Evolutionary conservation across 2,113 vertebrate species (phyloP), one percentile per base, ranked within the genome.

Genomic region (Menidia beryllina): DNA sequence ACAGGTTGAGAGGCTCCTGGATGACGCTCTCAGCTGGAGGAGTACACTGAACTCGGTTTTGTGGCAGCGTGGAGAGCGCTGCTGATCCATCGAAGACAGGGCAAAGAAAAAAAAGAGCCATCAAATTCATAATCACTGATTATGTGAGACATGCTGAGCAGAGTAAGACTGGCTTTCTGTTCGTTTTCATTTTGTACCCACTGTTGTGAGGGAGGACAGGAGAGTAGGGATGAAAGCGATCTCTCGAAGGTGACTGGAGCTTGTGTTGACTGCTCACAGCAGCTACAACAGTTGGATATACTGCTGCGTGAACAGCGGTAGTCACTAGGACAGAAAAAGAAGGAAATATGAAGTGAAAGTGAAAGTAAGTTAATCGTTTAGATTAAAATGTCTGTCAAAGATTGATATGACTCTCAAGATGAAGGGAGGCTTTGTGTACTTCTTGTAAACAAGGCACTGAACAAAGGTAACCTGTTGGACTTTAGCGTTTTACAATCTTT

Each of bases 1-100:
- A 93, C 56, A 94, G 82, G 73, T 94, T 94, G 24, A 94, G 90
- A 1, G 93, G 93, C 59, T 93, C 89, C 7, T 88, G 84, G 62
- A 24, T 55, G 30, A 26, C 0, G 39, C 15, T 36, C 34, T 72
- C 48, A 14, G 60, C 59, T 21, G 48, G 34, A 1, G 52, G 27
- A 53, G 41, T 38, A 52, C 19, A 7, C 38, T 58, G 47, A 30
- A 52, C 55, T 56, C 59, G 62, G n/a, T 39, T 74, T 2, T 51
- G 56, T 12, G 45, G 51, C n/a, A 3, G 4, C 3, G 26, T 0
- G 8, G 69, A 55, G 51, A 58, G 43, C 69, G 19, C 45, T 19
- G 58, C 58, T 48, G 47, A 25, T 19, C 45, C 62, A 25, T 74
- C 53, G 59, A 49, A 30, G 19, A 67, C 21, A 59, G 30, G 2